Conservation (phyloP, 2,888 invertebrate species). For the Allacma fusca region DNA sequence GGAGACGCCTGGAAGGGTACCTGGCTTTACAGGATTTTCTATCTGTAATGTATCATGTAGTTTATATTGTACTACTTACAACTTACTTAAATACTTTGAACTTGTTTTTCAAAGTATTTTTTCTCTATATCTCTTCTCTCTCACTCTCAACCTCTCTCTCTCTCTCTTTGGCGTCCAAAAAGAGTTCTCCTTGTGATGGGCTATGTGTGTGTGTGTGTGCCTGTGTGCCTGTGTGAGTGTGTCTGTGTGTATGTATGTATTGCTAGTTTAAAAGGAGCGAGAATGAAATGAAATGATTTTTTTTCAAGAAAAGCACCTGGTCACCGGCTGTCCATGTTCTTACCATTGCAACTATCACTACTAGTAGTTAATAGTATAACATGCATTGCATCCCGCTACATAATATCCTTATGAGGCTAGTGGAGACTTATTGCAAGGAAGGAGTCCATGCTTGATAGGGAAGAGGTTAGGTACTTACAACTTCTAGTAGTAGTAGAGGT, state of each 20-base stretch:
- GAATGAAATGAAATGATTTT: slow-evolving; percentile 44
- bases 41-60: too few species aligned
- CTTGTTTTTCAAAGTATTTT: slow-evolving; percentile 16
- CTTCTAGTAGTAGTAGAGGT: too few species aligned
- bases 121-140: too few species aligned
- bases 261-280: slow-evolving; percentile 10
- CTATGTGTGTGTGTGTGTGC: background rate
- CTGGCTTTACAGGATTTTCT: too few species aligned
- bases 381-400: too few species aligned
- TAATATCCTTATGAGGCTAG: too few species aligned
- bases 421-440: too few species aligned
- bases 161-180: background rate
- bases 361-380: too few species aligned
- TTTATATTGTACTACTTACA: too few species aligned
- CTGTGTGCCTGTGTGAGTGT: background rate
- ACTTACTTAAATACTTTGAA: background rate
- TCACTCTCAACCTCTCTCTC: too few species aligned
- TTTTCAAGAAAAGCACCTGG: slow-evolving; percentile 48
- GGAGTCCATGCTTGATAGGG: too few species aligned
- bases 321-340: slow-evolving; percentile 49
- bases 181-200: slow-evolving; percentile 1
- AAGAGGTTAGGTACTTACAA: too few species aligned
- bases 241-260: background rate
- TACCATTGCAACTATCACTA: background rate
- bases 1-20: background rate